phyloP scores from a whole-genome alignment of 2,113 vertebrate genomes.

The Albula glossodonta region DNA sequence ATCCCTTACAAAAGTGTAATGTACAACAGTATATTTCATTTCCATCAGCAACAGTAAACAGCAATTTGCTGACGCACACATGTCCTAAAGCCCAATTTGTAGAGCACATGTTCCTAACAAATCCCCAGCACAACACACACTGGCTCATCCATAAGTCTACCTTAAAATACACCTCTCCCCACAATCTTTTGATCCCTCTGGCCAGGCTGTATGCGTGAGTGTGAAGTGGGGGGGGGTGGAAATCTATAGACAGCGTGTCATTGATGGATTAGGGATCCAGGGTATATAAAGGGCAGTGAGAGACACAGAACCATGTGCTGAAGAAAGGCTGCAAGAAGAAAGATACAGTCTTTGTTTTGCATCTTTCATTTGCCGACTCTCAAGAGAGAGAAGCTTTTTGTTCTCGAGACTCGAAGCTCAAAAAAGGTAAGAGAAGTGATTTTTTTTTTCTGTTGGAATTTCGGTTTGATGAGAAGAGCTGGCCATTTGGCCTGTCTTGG shows the following conservation, averaged over 20 bases:
- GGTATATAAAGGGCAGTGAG: conserved; percentile 39
- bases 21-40: too few relatives aligned
- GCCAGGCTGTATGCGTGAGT: not conserved
- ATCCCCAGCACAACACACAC: not conserved
- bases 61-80: not conserved
- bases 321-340: conserved; percentile 13
- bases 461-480: not conserved
- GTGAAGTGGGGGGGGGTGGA: not conserved
- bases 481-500: not conserved
- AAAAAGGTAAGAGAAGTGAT: conserved; percentile 2
- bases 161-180: conserved; percentile 39
- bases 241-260: not conserved
- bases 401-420: not conserved
- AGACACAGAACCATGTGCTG: not conserved
- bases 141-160: conserved; percentile 17
- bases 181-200: conserved; percentile 39
- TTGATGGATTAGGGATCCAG: conserved; percentile 23
- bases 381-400: not conserved
- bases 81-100: not conserved
- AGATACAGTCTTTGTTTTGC: not conserved
- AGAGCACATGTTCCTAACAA: not conserved
- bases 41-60: not conserved
- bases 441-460: not conserved
- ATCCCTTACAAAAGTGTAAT: too few relatives aligned
- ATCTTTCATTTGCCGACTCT: not conserved